These are phyloP conservation scores for Sternotherus odoratus DNA, from an alignment of 2,797 vertebrate species.

Conservation along the genomic window DNA sequence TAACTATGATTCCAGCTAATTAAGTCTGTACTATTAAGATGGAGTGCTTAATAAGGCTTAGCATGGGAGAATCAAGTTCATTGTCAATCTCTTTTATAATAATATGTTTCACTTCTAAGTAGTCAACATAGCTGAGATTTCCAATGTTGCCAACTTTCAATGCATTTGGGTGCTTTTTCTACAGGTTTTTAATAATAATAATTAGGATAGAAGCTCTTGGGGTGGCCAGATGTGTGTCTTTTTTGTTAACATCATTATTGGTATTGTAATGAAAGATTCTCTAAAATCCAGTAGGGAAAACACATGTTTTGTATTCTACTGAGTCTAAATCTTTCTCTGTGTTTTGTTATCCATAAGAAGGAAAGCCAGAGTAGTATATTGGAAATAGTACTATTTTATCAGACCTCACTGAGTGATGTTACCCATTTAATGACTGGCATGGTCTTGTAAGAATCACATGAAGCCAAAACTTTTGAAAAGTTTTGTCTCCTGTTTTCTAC, in stretches of 20 bases:
- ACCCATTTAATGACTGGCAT: background rate
- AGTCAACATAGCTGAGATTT: constrained; percentile 7
- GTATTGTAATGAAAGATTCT: background rate
- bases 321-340: background rate
- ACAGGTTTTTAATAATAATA: background rate
- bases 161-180: constrained; percentile 2
- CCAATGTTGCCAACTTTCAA: background rate
- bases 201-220: background rate
- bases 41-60: constrained; percentile 68
- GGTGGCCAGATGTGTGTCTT: background rate
- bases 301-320: background rate
- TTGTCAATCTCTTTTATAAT: constrained; percentile 61
- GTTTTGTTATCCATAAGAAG: constrained; percentile 15
- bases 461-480: background rate
- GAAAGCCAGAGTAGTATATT: constrained; percentile 10
- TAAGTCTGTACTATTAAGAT: constrained; percentile 62
- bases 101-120: constrained; percentile 54
- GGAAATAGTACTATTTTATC: background rate
- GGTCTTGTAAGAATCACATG: background rate
- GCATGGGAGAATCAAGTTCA: constrained; percentile 61
- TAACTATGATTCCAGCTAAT: constrained; percentile 72
- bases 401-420: background rate
- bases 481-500: background rate
- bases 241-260: background rate
- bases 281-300: background rate